A percentile compares a stretch with the other conserved stretches of the same genome.
These are phyloP conservation scores for Hylyphantes graminicola DNA, from an alignment of 1,140 invertebrate species.

Conservation along the genomic window DNA sequence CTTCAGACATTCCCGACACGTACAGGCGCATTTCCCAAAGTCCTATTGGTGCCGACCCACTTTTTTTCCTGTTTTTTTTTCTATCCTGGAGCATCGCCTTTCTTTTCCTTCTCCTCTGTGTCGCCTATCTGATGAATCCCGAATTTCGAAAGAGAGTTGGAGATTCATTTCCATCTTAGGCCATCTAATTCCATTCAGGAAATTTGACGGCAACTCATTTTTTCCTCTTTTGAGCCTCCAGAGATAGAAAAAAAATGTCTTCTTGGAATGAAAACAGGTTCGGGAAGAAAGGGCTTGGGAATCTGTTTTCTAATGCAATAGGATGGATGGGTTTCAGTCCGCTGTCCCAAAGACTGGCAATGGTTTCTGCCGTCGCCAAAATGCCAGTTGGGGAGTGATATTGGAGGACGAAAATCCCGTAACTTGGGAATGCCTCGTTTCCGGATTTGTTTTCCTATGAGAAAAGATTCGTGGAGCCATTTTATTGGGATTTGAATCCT, in stretches of 20 bases:
- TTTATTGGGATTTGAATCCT: slow-evolving; percentile 41
- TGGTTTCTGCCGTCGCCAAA: background rate
- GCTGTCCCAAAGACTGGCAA: background rate
- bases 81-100: background rate
- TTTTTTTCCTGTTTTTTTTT: slow-evolving; percentile 21
- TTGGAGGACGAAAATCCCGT: slow-evolving; percentile 42
- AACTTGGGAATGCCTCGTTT: slow-evolving; percentile 18
- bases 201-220: slow-evolving; percentile 51
- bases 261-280: background rate
- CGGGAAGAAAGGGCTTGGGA: background rate
- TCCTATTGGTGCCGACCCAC: slow-evolving; percentile 49
- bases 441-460: slow-evolving; percentile 31
- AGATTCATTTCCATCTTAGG: slow-evolving; percentile 53
- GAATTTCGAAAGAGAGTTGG: slow-evolving; percentile 35
- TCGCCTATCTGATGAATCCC: slow-evolving; percentile 41
- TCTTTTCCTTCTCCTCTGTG: slow-evolving; percentile 2
- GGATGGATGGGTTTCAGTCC: slow-evolving; percentile 26
- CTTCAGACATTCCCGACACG: slow-evolving; percentile 40
- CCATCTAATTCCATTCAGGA: slow-evolving; percentile 58
- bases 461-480: slow-evolving; percentile 24
- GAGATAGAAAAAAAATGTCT: background rate
- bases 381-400: slow-evolving; percentile 8
- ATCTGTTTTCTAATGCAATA: slow-evolving; percentile 21
- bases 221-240: slow-evolving; percentile 30
- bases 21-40: slow-evolving; percentile 41